phyloP scores from a whole-genome alignment of 2,113 vertebrate species.

The Lepus americanus region DNA sequence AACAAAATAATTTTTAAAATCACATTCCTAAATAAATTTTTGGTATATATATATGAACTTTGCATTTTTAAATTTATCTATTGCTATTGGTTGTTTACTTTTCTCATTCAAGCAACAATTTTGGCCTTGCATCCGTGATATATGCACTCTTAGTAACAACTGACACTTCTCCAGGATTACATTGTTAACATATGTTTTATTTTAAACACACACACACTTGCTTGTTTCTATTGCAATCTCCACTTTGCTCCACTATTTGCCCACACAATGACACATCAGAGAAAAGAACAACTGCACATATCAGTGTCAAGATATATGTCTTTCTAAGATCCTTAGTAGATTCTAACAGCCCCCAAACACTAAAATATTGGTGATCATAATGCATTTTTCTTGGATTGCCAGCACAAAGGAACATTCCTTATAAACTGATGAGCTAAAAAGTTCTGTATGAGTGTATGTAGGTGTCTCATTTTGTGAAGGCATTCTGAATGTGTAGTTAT shows the following conservation, averaged over 20 bases:
- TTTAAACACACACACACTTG: neutral
- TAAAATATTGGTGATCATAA: constrained; percentile 78
- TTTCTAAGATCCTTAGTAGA: constrained; percentile 83
- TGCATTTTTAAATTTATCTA: neutral
- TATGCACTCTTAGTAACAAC: neutral
- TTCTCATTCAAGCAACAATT: constrained; percentile 32
- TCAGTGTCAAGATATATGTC: constrained; percentile 77
- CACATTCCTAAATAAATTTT: neutral
- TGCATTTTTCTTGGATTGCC: constrained; percentile 71
- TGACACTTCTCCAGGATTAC: neutral
- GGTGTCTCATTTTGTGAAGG: neutral
- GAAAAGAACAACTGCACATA: constrained; percentile 63
- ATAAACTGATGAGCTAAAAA: constrained; percentile 77
- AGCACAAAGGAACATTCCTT: constrained; percentile 71
- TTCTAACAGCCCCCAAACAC: constrained; percentile 80
- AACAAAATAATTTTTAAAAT: constrained; percentile 25
- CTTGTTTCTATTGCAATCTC: neutral
- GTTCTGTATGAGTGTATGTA: rapidly evolving
- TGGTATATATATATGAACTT: neutral
- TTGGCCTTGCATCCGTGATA: neutral
- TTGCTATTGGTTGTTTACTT: neutral
- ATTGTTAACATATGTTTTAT: neutral
- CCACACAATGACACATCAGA: constrained; percentile 46
- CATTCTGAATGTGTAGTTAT: constrained; percentile 58
- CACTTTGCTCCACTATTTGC: constrained; percentile 19